Conservation (phyloP, 2,113 vertebrate species). For the Phaethornis superciliosus region DNA sequence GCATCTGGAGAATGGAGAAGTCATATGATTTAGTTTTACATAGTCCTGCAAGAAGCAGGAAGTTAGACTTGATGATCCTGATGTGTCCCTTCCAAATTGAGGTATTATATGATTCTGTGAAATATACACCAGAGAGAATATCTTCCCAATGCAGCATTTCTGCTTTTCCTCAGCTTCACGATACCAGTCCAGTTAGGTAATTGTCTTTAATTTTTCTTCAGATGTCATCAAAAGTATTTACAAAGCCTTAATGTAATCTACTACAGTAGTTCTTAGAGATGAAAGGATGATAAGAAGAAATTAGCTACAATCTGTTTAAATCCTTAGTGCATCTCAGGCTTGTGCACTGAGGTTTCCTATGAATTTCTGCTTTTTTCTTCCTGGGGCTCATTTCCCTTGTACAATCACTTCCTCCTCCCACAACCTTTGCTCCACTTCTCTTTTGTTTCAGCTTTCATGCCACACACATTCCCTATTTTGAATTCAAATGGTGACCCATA, state of each 20-base stretch:
- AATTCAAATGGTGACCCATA: background rate
- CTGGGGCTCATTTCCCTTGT: background rate
- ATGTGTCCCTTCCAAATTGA: background rate
- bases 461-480: background rate
- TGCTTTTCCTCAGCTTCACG: background rate
- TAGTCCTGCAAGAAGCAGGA: background rate
- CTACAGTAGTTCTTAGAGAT: background rate
- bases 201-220: background rate
- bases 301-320: background rate
- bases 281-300: background rate
- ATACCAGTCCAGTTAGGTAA: background rate
- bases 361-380: background rate
- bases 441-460: background rate
- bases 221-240: background rate
- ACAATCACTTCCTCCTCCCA: background rate
- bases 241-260: background rate
- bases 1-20: fast-evolving
- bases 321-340: background rate
- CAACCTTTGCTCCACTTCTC: background rate
- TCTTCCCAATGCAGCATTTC: background rate
- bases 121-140: background rate
- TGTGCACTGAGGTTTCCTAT: background rate
- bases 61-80: background rate
- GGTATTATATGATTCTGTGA: background rate
- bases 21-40: background rate